Conservation (phyloP, 2,113 vertebrate genomes). For the Phaethon lepturus region DNA sequence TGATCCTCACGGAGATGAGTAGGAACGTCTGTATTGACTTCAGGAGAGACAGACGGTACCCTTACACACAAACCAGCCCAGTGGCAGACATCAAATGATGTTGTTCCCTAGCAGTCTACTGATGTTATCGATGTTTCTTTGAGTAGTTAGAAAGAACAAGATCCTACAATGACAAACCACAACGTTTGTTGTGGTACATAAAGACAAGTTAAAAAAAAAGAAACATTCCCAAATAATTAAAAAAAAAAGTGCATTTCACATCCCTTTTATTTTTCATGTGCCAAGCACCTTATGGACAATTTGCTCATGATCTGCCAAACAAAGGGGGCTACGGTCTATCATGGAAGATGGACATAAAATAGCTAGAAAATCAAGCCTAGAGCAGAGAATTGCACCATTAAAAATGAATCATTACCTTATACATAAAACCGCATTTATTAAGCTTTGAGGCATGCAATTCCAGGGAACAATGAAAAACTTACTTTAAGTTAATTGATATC, state of each 20-base stretch:
- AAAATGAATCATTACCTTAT: background rate
- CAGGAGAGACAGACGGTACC: background rate
- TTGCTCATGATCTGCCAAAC: background rate
- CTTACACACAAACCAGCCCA: background rate
- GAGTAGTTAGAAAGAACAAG: background rate
- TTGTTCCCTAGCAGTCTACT: background rate
- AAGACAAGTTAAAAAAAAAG: background rate
- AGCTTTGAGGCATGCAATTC: background rate
- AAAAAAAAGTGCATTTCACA: background rate
- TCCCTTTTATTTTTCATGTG: background rate
- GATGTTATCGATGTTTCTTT: background rate
- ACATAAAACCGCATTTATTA: background rate
- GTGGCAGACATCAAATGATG: slow-evolving; percentile 5
- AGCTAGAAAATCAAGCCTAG: background rate
- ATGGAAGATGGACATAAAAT: background rate
- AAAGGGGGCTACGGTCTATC: background rate
- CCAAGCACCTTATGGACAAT: background rate
- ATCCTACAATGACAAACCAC: background rate
- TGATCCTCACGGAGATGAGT: rapidly evolving
- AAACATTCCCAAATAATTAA: background rate
- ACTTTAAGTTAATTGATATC: background rate
- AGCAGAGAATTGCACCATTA: background rate
- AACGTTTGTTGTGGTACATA: background rate
- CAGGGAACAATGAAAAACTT: background rate
- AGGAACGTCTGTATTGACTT: background rate